Base-by-base conservation (phyloP, 2,888 invertebrate genomes). In the Drosophila hamatofila region DNA sequence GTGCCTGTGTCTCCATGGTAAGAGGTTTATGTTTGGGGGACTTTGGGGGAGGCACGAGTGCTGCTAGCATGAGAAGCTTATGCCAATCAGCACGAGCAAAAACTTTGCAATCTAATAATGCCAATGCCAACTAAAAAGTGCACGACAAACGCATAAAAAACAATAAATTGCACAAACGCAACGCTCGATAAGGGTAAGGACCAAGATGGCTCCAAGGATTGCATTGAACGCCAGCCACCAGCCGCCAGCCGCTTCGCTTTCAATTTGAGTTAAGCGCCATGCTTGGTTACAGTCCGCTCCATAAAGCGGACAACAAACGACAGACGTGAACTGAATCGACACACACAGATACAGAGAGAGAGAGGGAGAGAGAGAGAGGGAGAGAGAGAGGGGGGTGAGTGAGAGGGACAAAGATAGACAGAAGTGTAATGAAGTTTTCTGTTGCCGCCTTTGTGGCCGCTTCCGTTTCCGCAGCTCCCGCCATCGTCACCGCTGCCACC, bases 81-180 rank as follows among this genome's bases (percentile, higher is more conserved):
- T 72, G 71, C 63, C 89, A 83, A 83, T 86, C 86, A 88, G 86
- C 71, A 73, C 73, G 66, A 72, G 57, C 54, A 67, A 72, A 88
- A 87, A 88, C 65, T 90, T 89, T 81, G 63, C 59, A 88, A 89
- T 90, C 90, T 89, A 90, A 89, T 89, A 89, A 89, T 77, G 79
- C 72, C 83, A 80, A 86, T 85, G 83, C 77, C 76, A 88, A 88
- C 79, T 85, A 82, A 88, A 81, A 89, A 89, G 88, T 89, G 78
- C 80, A 88, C 80, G 78, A 89, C 82, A 87, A 90, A 87, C 85
- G 84, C 79, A 88, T 89, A 82, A 87, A 87, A 87, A 89, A 90
- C 89, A 88, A 88, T 88, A 88, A 89, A 88, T 90, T 89, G 75
- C 77, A 87, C 78, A 86, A 89, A 80, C 68, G 72, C 61, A 37